These are phyloP conservation scores for Chondrilla cf. caribensis DNA, from an alignment of 37 sponge, comb jelly and placozoan species.

Conservation along the genomic window DNA sequence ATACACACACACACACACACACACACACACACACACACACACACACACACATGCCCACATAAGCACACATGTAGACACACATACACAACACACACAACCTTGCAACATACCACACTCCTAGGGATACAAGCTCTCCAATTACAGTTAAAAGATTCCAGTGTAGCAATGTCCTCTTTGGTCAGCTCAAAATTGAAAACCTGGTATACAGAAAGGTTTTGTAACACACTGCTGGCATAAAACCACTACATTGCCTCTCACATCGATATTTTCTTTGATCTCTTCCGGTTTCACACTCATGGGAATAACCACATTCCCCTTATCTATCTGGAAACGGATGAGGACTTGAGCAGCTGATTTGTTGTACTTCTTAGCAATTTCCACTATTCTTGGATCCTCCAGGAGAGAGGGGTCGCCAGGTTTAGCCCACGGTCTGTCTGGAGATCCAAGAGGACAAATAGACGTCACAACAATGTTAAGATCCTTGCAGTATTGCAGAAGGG, in stretches of 20 bases:
- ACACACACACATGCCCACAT: slow-evolving; percentile 4
- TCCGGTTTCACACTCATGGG: slow-evolving; percentile 85
- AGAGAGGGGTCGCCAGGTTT: slow-evolving; percentile 75
- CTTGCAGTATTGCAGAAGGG: slow-evolving; percentile 46
- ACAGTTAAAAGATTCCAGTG: slow-evolving; percentile 42
- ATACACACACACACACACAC: slow-evolving; percentile 1
- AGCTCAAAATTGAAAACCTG: slow-evolving; percentile 76
- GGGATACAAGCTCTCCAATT: slow-evolving; percentile 55
- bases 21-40: slow-evolving; percentile 15
- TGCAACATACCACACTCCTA: slow-evolving; percentile 12
- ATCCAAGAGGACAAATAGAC: slow-evolving; percentile 85
- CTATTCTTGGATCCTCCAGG: slow-evolving; percentile 67
- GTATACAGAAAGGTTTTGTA: background rate
- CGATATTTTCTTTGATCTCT: slow-evolving; percentile 74
- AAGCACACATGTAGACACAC: background rate
- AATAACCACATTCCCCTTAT: slow-evolving; percentile 65
- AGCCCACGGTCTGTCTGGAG: slow-evolving; percentile 91
- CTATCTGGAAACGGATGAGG: slow-evolving; percentile 75
- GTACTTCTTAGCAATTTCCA: slow-evolving; percentile 72
- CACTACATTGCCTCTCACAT: slow-evolving; percentile 33
- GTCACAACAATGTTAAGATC: slow-evolving; percentile 41
- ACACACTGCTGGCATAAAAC: background rate
- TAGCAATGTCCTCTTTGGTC: slow-evolving; percentile 57
- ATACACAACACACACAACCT: too few relatives aligned
- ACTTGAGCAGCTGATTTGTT: slow-evolving; percentile 81